Base-by-base conservation (phyloP, 92 coral and sea anemone genomes). In the Montipora capitata region DNA sequence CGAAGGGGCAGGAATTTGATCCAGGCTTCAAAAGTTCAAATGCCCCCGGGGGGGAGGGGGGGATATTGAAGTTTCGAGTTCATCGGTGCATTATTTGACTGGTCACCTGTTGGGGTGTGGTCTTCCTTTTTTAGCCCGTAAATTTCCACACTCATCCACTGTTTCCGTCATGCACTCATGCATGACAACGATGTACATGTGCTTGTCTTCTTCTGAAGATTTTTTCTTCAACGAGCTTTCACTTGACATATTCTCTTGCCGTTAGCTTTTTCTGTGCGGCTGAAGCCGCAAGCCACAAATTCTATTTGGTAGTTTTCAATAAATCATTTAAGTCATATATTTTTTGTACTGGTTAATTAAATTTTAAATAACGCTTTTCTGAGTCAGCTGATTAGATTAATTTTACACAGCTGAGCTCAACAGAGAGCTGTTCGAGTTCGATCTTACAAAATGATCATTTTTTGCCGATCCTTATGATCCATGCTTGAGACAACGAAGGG, bases 91-190 rank as follows among this genome's bases (percentile, higher is more conserved):
- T 40, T 52, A 16, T 35, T 68, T 40, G 11, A 49, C 3, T 27
- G 13, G 65, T 43, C 67, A 81, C 85, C 85, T 68, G 85, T 54
- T 40, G 44, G 85, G 85, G 85, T 69, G 85, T 68, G 85, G 85
- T 39, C 42, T 67, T 9, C 85, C 13, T 10, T n/a, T 59, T 5
- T 16, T 3, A 16, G 11, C 64, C 7, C 35, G 35, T 27, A 64
- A 11, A 10, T 4, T 39, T 66, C 51, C 27, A 56, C n/a, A 7
- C 51, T 12, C 35, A 40, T 10, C 10, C 42, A 64, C 42, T 65
- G 5, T 8, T 45, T 10, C 14, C 44, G 2, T 2, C 3, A 44
- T 45, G 11, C 42, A 48, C 15, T 2, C 12, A 2, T 17, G 42
- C 8, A 13, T 15, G 6, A 43, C 6, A 59, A 0, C 35, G 20